Conservation (phyloP, 2,888 invertebrate genomes). For the Eupithecia subfuscata region DNA sequence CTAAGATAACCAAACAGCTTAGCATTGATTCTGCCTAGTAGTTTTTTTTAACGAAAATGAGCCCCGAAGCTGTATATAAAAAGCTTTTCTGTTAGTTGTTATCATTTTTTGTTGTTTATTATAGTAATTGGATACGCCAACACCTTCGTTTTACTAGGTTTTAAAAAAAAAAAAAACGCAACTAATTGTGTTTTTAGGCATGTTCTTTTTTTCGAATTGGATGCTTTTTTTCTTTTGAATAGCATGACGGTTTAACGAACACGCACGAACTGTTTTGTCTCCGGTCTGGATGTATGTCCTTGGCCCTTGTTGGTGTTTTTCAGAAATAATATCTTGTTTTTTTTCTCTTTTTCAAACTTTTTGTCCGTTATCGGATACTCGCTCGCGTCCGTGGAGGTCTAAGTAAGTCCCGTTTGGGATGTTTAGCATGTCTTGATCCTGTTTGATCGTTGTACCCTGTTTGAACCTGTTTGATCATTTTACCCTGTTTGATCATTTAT, state of each 20-base stretch:
- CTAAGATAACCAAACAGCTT: neutral
- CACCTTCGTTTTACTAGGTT: constrained; percentile 40
- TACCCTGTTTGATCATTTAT: constrained; percentile 4
- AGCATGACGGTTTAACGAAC: constrained; percentile 42
- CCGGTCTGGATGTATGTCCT: constrained; percentile 16
- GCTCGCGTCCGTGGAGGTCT: constrained; percentile 81
- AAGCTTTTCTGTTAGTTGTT: neutral
- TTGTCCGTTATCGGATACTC: constrained; percentile 82
- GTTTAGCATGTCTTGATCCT: constrained; percentile 36
- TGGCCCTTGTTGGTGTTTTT: constrained; percentile 48
- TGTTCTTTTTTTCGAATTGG: constrained; percentile 41
- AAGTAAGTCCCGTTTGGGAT: constrained; percentile 70
- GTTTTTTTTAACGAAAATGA: neutral
- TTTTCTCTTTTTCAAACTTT: constrained; percentile 67
- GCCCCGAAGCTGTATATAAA: constrained; percentile 7
- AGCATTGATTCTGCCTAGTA: neutral
- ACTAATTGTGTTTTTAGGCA: constrained; percentile 41
- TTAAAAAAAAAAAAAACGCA: constrained; percentile 31
- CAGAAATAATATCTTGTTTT: constrained; percentile 78
- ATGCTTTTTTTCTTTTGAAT: constrained; percentile 38
- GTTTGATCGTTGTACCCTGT: constrained; percentile 21
- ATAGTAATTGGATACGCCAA: constrained; percentile 37
- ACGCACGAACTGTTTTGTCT: constrained; percentile 38
- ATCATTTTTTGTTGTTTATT: neutral
- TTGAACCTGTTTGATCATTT: constrained; percentile 12